Evolutionary conservation across 2,888 invertebrate genomes (phyloP), one percentile per base, ranked within the genome.

Genomic region (Marasmarcha lunaedactyla): DNA sequence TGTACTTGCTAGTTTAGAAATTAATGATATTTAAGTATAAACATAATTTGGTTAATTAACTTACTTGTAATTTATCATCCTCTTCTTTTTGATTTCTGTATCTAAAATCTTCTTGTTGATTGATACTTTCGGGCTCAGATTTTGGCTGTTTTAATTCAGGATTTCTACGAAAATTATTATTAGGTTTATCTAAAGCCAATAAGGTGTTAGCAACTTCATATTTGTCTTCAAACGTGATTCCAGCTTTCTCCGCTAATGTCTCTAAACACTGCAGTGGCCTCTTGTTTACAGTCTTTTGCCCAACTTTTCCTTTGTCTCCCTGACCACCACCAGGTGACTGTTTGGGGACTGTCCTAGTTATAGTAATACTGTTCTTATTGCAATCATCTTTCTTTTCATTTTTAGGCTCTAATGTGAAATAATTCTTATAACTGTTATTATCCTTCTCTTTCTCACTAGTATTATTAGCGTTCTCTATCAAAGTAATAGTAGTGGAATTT

Each of bases 201-300:
- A 88, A 65, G 41, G 85, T 88, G 51, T 87, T 88, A 2, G 89
- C 89, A 43, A 88, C 88, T 65, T 90, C 90, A 81, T 90, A 90
- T 66, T 90, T 90, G 63, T 90, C 90, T 60, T 90, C 90, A 56
- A 89, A 88, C 12, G 89, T 90, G 10, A 90, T 89, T 1, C 90
- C 90, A 38, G 90, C 90, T 51, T 90, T 90, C 57, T 90, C 89
- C 10, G 90, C 90, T 44, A 90, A 78, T 0, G 90, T 90, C 61
- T 90, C 90, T 46, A 90, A 67, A 55, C 89, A 90, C 86, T 90
- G 90, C 38, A 90, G 54, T 1, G 83, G 83, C 40, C 83, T 61
- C 47, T 81, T 61, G 47, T 79, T 81, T 0, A 59, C 47, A 1
- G 69, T 47, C 44, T 81, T 81, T 2, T 52, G 46, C 30, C 61